These are phyloP conservation scores for Paraplagusia blochii DNA, from an alignment of 2,113 vertebrate species.

Conservation along the genomic window DNA sequence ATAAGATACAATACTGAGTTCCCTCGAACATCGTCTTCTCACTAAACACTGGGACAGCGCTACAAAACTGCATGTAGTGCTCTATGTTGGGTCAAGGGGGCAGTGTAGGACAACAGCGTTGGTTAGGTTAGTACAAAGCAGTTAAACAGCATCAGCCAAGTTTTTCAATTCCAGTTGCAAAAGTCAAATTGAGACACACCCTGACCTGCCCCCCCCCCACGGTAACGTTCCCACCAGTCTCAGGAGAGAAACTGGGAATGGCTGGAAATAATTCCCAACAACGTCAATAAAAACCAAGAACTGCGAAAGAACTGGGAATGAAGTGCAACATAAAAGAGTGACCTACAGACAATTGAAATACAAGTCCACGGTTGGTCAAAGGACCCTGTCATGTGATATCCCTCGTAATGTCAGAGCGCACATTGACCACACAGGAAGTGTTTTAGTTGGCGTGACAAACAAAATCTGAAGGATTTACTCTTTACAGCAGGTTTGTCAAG, in stretches of 20 bases:
- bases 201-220: background rate
- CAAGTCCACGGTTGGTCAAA: background rate
- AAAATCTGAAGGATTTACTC: background rate
- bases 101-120: too few species aligned
- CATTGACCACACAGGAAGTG: background rate
- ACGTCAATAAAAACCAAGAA: too few species aligned
- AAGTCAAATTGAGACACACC: background rate
- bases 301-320: background rate
- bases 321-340: background rate
- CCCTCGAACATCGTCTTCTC: too few species aligned
- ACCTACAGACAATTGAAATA: background rate
- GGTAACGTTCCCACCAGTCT: slow-evolving; percentile 3
- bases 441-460: background rate
- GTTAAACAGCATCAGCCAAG: background rate
- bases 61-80: too few species aligned
- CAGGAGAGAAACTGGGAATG: background rate
- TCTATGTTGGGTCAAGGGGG: too few species aligned
- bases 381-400: background rate
- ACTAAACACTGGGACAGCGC: too few species aligned
- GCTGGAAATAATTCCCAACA: too few species aligned
- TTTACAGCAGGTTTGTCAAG: background rate
- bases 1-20: too few species aligned
- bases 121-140: background rate
- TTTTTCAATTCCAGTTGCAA: background rate
- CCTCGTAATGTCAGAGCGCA: background rate